Conservation (phyloP, 2,888 invertebrate genomes). For the Dryococelus australis region DNA sequence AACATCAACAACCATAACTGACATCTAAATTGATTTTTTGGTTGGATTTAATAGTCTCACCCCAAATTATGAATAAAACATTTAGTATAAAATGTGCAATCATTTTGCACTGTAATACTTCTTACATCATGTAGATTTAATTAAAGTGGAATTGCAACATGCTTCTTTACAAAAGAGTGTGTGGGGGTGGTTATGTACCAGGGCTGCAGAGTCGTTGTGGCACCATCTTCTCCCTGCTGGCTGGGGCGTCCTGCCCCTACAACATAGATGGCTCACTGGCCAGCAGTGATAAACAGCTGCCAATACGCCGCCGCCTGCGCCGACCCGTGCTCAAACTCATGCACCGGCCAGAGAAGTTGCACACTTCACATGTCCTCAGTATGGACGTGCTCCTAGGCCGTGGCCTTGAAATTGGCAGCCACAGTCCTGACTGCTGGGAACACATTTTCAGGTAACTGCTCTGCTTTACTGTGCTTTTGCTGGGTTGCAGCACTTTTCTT, state of each 20-base stretch:
- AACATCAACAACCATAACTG: too few species aligned
- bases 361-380: constrained; percentile 89
- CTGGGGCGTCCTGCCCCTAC: constrained; percentile 84
- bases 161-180: too few species aligned
- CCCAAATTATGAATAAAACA: too few species aligned
- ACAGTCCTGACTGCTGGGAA: constrained; percentile 94
- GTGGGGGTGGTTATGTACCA: constrained; percentile 49
- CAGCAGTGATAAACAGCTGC: constrained; percentile 62
- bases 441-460: constrained; percentile 80
- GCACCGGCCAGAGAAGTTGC: constrained; percentile 62
- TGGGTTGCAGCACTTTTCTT: too few species aligned
- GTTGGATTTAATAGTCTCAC: too few species aligned
- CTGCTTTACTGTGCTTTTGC: too few species aligned
- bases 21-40: too few species aligned
- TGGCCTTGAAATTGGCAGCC: constrained; percentile 90
- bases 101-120: too few species aligned
- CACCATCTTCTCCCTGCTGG: constrained; percentile 84
- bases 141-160: too few species aligned
- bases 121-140: too few species aligned
- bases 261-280: constrained; percentile 63
- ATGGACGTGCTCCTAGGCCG: constrained; percentile 89
- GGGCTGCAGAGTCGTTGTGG: constrained; percentile 90
- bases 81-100: too few species aligned
- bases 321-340: constrained; percentile 46
- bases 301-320: constrained; percentile 39